Evolutionary conservation across 2,888 invertebrate genomes (phyloP).

Genomic region (Thera britannica): DNA sequence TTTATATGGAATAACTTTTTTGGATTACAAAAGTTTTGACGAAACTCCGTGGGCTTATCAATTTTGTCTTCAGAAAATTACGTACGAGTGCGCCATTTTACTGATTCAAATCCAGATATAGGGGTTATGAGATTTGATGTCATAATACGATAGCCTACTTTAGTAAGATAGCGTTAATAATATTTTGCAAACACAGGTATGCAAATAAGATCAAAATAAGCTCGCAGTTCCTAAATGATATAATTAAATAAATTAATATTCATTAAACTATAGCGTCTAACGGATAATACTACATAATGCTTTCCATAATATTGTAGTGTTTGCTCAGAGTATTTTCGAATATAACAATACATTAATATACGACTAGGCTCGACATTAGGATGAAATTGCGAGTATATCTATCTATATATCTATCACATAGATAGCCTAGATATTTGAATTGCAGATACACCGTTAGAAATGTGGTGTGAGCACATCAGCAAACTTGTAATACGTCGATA

Average conservation of each 20-base stretch:
- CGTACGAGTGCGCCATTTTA: background rate
- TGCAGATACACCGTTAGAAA: background rate
- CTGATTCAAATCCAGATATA: too few relatives aligned
- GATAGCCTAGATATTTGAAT: too few relatives aligned
- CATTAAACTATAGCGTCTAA: conserved; percentile 12
- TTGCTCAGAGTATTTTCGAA: too few relatives aligned
- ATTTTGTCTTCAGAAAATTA: background rate
- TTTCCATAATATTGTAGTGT: too few relatives aligned
- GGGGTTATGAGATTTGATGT: background rate
- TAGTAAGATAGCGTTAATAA: background rate
- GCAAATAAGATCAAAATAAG: conserved; percentile 20
- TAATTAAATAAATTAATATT: conserved; percentile 21
- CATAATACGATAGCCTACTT: background rate
- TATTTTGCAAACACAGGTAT: conserved; percentile 14
- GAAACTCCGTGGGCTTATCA: background rate
- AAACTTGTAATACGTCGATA: conserved; percentile 26
- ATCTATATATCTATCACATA: background rate
- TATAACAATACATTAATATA: too few relatives aligned
- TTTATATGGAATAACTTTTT: background rate
- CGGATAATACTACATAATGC: background rate
- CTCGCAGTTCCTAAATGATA: conserved; percentile 1
- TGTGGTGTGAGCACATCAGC: conserved; percentile 14
- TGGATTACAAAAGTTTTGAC: too few relatives aligned
- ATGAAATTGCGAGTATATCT: too few relatives aligned
- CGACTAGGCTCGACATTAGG: too few relatives aligned